Evolutionary conservation across 2,113 vertebrate genomes (phyloP), one percentile per base, ranked within the genome.

Genomic region (Sterrhoptilus dennistouni): DNA sequence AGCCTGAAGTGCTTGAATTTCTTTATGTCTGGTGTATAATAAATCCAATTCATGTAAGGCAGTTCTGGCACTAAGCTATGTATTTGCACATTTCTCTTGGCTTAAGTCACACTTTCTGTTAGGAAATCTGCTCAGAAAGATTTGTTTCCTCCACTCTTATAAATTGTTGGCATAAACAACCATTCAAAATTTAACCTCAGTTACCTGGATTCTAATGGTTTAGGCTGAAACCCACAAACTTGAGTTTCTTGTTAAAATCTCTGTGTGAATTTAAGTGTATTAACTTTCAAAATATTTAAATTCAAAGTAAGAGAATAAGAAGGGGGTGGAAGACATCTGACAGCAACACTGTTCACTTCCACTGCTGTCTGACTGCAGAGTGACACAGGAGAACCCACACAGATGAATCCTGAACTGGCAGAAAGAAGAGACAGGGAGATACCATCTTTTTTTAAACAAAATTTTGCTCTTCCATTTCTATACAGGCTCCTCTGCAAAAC

Each of bases 21-120:
- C 85, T 89, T 94, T 89, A 80, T 90, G 82, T n/a, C 76, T 81
- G 65, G 74, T 87, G 64, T 86, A 87, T 79, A 96, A 97, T 83
- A 96, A 95, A 97, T 96, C 85, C 88, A 87, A 90, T 80, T 95
- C 87, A 91, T 44, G 61, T 69, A 85, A 70, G 81, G 83, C 91
- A 95, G 68, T 82, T 94, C 82, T 97, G 96, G 95, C 95, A 88
- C 60, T 83, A 80, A 83, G 83, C 38, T 84, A 74, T 35, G 42
- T 90, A 95, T 95, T 96, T 95, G 86, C 89, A 96, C 94, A 94
- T 96, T 95, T 96, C 92, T 96, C 71, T 85, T 93, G 87, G 50
- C 57, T 94, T 79, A 96, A 94, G 72, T 96, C 86, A 85, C 90
- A 84, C 81, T 97, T 94, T 95, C 86, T 97, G 70, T 82, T 95